Evolutionary conservation across 2,888 invertebrate genomes (phyloP), one percentile per base, ranked within the genome.

Genomic region (Lepidocyrtinus sp.): DNA sequence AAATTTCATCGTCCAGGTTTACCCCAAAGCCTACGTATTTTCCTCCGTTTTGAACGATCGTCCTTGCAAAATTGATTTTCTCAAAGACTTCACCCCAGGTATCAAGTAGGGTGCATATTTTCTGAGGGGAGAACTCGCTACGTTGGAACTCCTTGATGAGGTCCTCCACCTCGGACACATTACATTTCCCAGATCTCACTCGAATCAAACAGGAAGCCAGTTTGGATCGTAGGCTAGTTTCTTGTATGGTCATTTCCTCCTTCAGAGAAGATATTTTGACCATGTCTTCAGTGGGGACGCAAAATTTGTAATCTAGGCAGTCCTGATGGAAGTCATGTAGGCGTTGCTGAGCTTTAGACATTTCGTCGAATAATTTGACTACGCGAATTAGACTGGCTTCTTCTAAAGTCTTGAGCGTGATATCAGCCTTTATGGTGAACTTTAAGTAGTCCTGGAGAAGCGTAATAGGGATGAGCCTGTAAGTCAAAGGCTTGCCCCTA

Each of bases 401-500:
- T 22, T 76, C 68, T 1, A 81, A 5, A 1, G 72, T 17, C 19
- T 69, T 45, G 2, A 73, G 17, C 2, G 61, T 55, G 2, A 21
- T 2, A 17, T 70, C 59, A 2, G 45, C 62, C 17, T 27, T 62
- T 9, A 65, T 21, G 12, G 7, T 0, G 21, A 64, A 64, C 1
- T 75, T 50, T 1, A 80, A 64, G 45, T 80, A 65, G 2, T 59
- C 21, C 21, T 70, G 21, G 19, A 81, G 67, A 15, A 71, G 12
- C 2, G 71, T 46, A 2, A 81, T 19, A 1, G 81, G 81, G 19
- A 71, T 24, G 0, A 81, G 26, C 1, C n/a, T 2, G 69, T 75
- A 81, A 3, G 19, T n/a, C 27, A 81, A n/a, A 0, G 81, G 81
- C 46, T 70, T 75, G 17, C 81, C 81, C 55, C 45, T 63, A 19